Evolutionary conservation across 2,888 invertebrate genomes (phyloP).

Genomic region (Matsumyia berberina): DNA sequence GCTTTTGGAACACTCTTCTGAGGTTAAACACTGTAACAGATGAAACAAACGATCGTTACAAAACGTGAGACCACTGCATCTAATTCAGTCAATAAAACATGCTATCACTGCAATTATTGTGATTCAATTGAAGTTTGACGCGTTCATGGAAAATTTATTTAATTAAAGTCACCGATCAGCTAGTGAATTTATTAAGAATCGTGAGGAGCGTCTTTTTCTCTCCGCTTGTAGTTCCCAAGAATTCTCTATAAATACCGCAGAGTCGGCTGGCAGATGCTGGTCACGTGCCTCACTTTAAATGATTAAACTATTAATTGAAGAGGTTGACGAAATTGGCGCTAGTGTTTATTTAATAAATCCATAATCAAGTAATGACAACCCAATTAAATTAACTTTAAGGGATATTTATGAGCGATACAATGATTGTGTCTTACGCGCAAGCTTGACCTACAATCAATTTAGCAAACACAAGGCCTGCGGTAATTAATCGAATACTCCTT

Average conservation of each 20-base stretch:
- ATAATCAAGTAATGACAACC: background rate
- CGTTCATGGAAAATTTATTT: background rate
- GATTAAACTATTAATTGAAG: background rate
- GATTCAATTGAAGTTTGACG: background rate
- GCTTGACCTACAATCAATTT: slow-evolving; percentile 2
- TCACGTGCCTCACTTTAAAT: background rate
- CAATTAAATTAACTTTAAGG: background rate
- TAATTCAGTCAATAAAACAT: no score
- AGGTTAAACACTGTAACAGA: no score
- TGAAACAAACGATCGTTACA: no score
- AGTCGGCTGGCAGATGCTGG: background rate
- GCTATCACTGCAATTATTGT: no score
- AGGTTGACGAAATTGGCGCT: background rate
- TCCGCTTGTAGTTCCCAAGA: no score
- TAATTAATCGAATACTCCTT: slow-evolving; percentile 5
- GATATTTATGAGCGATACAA: background rate
- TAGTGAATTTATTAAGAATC: no score
- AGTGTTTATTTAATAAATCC: background rate
- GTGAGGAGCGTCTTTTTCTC: no score
- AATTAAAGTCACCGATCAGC: no score
- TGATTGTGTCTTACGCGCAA: background rate
- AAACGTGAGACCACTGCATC: no score
- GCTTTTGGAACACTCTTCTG: no score
- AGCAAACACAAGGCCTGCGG: background rate
- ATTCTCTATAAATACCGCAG: no score